Conservation (phyloP, 2,113 vertebrate species). For the Leptocoma aspasia region DNA sequence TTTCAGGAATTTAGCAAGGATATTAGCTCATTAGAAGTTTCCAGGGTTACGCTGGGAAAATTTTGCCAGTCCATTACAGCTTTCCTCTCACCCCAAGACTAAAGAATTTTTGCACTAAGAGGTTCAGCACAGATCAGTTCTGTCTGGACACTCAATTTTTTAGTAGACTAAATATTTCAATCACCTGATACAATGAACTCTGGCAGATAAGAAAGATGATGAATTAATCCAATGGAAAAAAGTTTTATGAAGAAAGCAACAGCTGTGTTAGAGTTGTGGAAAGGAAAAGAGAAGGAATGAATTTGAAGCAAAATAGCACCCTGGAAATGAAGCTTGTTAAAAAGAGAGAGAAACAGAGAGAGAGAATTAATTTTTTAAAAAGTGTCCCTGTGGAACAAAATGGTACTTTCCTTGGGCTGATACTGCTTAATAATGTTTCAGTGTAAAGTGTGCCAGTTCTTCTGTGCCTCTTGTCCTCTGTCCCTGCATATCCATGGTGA, state of each 20-base stretch:
- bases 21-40: neutral
- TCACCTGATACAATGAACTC: neutral
- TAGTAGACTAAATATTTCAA: neutral
- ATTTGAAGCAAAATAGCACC: neutral
- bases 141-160: neutral
- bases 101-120: neutral
- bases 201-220: neutral
- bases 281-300: neutral
- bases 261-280: neutral
- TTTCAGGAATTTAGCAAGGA: neutral
- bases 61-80: neutral
- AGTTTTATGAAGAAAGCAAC: neutral
- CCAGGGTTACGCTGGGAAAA: neutral
- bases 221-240: neutral
- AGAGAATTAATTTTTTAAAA: neutral
- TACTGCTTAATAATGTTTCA: neutral
- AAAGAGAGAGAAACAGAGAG: neutral
- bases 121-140: neutral
- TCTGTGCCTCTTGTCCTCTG: neutral
- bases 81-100: neutral
- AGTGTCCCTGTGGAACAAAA: neutral
- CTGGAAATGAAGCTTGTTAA: neutral
- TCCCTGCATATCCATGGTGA: neutral
- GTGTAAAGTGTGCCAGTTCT: neutral
- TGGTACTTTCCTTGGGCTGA: neutral